Evolutionary conservation across 2,797 vertebrate genomes (phyloP), one percentile per base, ranked within the genome.

Genomic region (Tarsius wallacei): DNA sequence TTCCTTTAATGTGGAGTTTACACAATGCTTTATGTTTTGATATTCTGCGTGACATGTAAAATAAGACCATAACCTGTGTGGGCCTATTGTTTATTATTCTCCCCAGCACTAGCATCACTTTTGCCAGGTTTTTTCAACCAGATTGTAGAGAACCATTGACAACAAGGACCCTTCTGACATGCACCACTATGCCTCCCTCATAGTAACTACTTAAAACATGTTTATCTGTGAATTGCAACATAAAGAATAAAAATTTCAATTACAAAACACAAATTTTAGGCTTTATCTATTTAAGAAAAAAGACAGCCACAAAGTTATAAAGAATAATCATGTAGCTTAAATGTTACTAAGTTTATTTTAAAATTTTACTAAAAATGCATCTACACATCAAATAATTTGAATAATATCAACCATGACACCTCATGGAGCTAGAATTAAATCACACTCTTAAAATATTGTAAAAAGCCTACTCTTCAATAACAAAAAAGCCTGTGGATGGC

Each of bases 261-360:
- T 71, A 68, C 19, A 84, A 36, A 84, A 61, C 22, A 80, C 24
- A 59, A 86, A 88, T 55, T 89, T 90, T 11, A 63, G 19, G 51
- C 81, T 77, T 82, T n/a, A 90, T 83, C 90, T 61, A 10, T 74
- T 68, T 87, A 84, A 53, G 90, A 14, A 21, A 88, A 73, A 88
- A 33, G 10, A 61, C 4, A 93, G 24, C 8, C 53, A 73, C 49
- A 94, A 81, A 76, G 57, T 78, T 74, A 73, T 51, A 94, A 91
- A 81, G 80, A 71, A 70, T 6, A 93, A 57, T 74, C 19, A 77
- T 71, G 9, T 66, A 33, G 22, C 19, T 81, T 93, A 63, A 36
- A 36, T 87, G 59, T 92, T 68, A 84, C 33, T 78, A 63, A 93
- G 71, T 21, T 80, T 85, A 95, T 68, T 95, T 86, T 89, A 59